Conservation (phyloP, 2,113 vertebrate species). For the Chionis minor region DNA sequence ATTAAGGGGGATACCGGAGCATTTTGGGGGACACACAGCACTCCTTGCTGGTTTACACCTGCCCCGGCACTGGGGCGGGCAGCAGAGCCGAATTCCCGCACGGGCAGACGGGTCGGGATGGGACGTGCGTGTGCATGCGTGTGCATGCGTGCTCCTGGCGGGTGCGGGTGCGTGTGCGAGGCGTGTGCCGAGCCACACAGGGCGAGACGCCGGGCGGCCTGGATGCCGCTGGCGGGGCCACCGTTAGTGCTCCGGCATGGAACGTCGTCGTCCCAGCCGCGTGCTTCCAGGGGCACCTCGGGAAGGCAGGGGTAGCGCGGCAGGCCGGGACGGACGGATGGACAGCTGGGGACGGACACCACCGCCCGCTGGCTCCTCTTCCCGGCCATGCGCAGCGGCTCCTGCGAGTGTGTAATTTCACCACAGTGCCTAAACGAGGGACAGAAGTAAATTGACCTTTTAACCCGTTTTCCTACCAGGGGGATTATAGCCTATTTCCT, state of each 20-base stretch:
- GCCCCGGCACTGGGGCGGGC: no score
- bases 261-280: background rate
- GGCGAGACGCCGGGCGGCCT: background rate
- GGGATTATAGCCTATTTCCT: slow-evolving; percentile 82
- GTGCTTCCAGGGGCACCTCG: rapidly evolving
- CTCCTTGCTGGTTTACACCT: no score
- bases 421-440: slow-evolving; percentile 76
- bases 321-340: background rate
- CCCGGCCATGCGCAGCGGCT: background rate
- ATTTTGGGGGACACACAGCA: background rate
- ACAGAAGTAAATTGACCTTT: slow-evolving; percentile 81
- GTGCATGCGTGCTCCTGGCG: rapidly evolving
- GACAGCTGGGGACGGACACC: rapidly evolving
- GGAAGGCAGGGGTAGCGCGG: background rate
- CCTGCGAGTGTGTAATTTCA: slow-evolving; percentile 70
- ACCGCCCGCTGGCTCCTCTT: background rate
- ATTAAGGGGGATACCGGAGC: background rate
- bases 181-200: rapidly evolving
- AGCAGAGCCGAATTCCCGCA: rapidly evolving
- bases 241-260: background rate
- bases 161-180: rapidly evolving
- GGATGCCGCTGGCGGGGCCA: background rate
- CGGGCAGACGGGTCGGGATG: rapidly evolving
- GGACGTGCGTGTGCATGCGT: no score
- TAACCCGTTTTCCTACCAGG: slow-evolving; percentile 77